Evolutionary conservation across 2,113 vertebrate genomes (phyloP).

Genomic region (Corythoichthys intestinalis): DNA sequence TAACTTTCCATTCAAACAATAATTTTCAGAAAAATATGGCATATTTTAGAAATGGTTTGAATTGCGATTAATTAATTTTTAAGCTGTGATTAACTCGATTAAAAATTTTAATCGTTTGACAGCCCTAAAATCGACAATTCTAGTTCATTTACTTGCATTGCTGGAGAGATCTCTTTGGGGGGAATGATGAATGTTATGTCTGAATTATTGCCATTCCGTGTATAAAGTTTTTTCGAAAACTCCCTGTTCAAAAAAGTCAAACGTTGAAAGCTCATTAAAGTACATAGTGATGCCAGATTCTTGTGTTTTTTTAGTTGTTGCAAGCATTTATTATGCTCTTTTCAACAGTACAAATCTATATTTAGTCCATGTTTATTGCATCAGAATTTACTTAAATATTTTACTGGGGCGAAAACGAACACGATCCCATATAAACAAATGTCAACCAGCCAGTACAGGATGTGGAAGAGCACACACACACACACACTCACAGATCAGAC

Average conservation of each 20-base stretch:
- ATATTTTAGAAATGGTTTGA: too few species aligned
- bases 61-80: too few species aligned
- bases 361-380: slow-evolving; percentile 32
- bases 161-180: too few species aligned
- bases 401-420: slow-evolving; percentile 20
- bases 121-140: too few species aligned
- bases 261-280: not conserved
- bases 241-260: not conserved
- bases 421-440: slow-evolving; percentile 21
- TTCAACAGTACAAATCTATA: not conserved
- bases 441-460: slow-evolving; percentile 50
- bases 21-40: too few species aligned
- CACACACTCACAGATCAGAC: slow-evolving; percentile 11
- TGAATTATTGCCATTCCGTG: too few species aligned
- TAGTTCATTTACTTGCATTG: too few species aligned
- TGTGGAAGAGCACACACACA: slow-evolving; percentile 55
- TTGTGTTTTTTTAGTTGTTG: not conserved
- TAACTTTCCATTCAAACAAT: too few species aligned
- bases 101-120: too few species aligned
- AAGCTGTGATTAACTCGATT: too few species aligned
- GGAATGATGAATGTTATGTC: too few species aligned
- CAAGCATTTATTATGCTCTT: not conserved
- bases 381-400: slow-evolving; percentile 42
- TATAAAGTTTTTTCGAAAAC: not conserved
- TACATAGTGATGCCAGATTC: not conserved